These are phyloP conservation scores for Dioctria rufipes DNA, from an alignment of 2,888 invertebrate species.

Conservation along the genomic window DNA sequence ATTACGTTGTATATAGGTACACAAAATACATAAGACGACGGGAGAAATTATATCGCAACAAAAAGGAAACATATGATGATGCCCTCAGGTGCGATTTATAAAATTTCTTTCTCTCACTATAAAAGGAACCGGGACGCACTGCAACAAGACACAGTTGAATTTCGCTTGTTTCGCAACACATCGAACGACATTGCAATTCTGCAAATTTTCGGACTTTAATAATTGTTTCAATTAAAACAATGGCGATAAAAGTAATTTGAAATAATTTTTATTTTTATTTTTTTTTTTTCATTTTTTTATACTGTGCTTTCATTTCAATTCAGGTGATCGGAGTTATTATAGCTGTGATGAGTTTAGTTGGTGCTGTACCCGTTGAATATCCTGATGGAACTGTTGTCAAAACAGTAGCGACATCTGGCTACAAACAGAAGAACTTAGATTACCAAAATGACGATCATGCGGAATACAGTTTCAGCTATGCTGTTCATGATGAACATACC, in stretches of 20 bases:
- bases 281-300: not conserved
- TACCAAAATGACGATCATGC: slow-evolving; percentile 69
- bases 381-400: slow-evolving; percentile 43
- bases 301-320: not conserved
- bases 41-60: slow-evolving; percentile 5
- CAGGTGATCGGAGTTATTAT: slow-evolving; percentile 12
- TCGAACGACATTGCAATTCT: not conserved
- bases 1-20: not conserved
- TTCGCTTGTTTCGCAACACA: slow-evolving; percentile 13
- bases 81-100: slow-evolving; percentile 11
- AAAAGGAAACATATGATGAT: slow-evolving; percentile 1
- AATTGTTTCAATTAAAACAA: not conserved
- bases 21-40: slow-evolving; percentile 3
- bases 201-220: not conserved
- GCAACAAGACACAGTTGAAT: slow-evolving; percentile 12
- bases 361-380: slow-evolving; percentile 16
- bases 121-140: slow-evolving; percentile 22
- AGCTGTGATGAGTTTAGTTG: not conserved
- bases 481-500: slow-evolving; percentile 72
- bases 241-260: not conserved
- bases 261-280: not conserved
- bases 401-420: slow-evolving; percentile 38
- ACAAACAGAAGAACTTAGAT: slow-evolving; percentile 61
- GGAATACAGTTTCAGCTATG: slow-evolving; percentile 72
- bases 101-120: slow-evolving; percentile 40